Evolutionary conservation across 2,888 invertebrate genomes (phyloP), one percentile per base, ranked within the genome.

Genomic region (Melieria crassipennis): DNA sequence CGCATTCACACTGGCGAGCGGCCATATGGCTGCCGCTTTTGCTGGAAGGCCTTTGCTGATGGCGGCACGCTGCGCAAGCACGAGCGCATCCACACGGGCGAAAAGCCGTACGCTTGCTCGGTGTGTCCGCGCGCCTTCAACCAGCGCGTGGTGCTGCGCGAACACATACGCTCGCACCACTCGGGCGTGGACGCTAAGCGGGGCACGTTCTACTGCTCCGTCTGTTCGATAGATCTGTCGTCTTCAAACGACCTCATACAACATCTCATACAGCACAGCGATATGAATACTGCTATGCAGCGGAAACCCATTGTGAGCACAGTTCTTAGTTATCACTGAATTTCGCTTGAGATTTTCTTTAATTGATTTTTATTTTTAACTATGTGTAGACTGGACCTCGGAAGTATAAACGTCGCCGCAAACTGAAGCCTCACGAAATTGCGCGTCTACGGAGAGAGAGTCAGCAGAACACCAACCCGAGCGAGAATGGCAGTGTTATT

Each of bases 21-120:
- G 55, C 95, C 94, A 0, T 95, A 95, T 80, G 94, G 93, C 0
- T 95, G 95, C 82, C 90, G 93, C 9, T 95, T 92, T 86, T 95
- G 95, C 82, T 94, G 94, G 94, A 95, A 95, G 83, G 94, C 94
- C 0, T 95, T 95, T 83, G 95, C 95, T 0, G 95, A 95, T 84
- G 95, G 95, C 55, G 95, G 95, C 43, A 95, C 95, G 2, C 85
- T 95, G 60, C 88, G 95, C 48, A 95, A 95, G 82, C 95, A 95
- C 82, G 95, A 95, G 82, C 88, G 95, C 9, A 95, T 95, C 79
- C 95, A 95, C 79, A 95, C 95, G 0, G 94, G 91, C 43, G 94
- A 94, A 82, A 95, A 95, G 82, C 95, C 95, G 0, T 95, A 95
- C 82, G 94, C 93, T 7, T 95, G 95, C 82, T 93, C 94, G 0